Base-by-base conservation (phyloP, 2,113 vertebrate genomes). In the Petrocephalus zakoni region DNA sequence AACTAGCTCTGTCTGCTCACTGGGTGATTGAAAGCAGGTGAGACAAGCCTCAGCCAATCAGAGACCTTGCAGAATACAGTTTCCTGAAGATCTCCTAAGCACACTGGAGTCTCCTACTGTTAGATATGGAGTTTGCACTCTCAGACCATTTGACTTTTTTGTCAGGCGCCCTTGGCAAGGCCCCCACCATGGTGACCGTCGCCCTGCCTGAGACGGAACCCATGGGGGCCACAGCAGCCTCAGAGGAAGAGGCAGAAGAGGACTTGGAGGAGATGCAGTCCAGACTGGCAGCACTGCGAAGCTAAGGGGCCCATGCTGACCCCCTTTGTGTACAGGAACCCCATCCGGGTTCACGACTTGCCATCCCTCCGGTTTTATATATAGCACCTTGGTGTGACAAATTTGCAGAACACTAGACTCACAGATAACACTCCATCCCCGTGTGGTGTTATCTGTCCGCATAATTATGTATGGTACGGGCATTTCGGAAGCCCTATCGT, bases 191-290 rank as follows among this genome's bases (percentile, higher is more conserved):
- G 95, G 98, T 99, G 89, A 98, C 97, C 1, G 97, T 98, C 0
- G 96, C 96, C 53, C 97, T 99, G 64, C 98, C 98, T 0, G 97
- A 97, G 78, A 93, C 95, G 0, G 95, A 96, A 19, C 93, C 93
- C 0, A 5, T 29, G 21, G 97, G 97, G 51, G 97, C 98, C 0
- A 92, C 94, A 0, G 98, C 97, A 0, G 96, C 96, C 6, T 95
- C 94, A 0, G 97, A 97, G 0, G 97, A 97, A 0, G 97, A 95
- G 6, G 95, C 97, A 0, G 98, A 97, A 89, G 98, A 99, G 13
- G 97, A 98, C 91, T 96, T 99, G 9, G 98, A 99, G 89, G 98
- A 95, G 0, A 99, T 99, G 98, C 98, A 99, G 94, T 97, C 98
- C 0, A 96, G 98, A 1, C 53, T 99, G 89, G 98, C 96, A 6